These are phyloP conservation scores for Oreochromis spilurus DNA, from an alignment of 2,113 vertebrate species.

Conservation along the genomic window DNA sequence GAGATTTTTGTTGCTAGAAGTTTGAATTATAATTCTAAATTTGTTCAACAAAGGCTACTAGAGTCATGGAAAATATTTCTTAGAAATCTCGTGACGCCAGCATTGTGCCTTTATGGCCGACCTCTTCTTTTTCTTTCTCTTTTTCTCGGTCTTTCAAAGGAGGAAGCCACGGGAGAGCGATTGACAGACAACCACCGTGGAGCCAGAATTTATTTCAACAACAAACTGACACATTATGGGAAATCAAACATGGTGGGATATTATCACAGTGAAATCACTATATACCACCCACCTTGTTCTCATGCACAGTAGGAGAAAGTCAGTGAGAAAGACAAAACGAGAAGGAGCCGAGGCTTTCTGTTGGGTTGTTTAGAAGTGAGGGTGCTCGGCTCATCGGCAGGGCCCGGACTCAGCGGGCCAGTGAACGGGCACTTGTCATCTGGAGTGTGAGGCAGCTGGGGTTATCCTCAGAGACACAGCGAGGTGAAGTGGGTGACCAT, in stretches of 20 bases:
- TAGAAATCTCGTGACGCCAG: not conserved
- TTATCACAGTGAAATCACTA: constrained; percentile 52
- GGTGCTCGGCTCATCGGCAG: constrained; percentile 26
- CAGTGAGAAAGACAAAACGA: not conserved
- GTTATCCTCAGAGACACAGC: constrained; percentile 71
- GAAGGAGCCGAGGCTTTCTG: constrained; percentile 22
- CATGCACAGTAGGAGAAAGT: constrained; percentile 40
- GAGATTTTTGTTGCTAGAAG: not conserved
- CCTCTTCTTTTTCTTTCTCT: not conserved
- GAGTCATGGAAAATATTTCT: not conserved
- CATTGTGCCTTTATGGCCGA: not conserved
- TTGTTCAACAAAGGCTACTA: not conserved
- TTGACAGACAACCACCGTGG: constrained; percentile 54
- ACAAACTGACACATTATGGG: constrained; percentile 64
- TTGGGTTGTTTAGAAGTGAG: constrained; percentile 8
- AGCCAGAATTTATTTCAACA: constrained; percentile 62
- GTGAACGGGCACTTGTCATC: constrained; percentile 66
- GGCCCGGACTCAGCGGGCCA: constrained; percentile 35
- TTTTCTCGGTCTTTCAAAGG: not conserved
- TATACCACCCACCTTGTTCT: constrained; percentile 67
- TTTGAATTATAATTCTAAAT: not conserved
- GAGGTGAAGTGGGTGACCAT: constrained; percentile 75
- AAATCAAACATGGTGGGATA: constrained; percentile 64
- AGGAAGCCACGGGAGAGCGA: constrained; percentile 6
- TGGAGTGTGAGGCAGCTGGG: constrained; percentile 68